Percentiles rank a stretch among this genome's conserved stretches.
Evolutionary conservation across 2,113 vertebrate species (phyloP).

Genomic region (Fregetta grallaria): DNA sequence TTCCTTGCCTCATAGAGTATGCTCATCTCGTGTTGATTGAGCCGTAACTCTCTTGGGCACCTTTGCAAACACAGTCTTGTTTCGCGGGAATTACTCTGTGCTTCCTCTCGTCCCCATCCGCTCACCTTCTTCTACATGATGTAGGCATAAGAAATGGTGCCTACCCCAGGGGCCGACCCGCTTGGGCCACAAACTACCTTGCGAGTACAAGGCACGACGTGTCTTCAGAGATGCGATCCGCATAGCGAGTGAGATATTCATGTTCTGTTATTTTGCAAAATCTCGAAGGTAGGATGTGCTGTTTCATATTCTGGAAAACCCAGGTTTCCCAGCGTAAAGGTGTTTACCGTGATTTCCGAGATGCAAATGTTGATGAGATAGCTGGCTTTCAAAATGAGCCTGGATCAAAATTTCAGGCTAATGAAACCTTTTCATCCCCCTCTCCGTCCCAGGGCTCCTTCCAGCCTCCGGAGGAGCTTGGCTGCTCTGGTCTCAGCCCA

Average conservation of each 20-base stretch:
- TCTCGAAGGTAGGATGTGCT: not conserved
- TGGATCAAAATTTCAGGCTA: not conserved
- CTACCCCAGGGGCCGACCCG: not conserved
- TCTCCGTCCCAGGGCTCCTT: not conserved
- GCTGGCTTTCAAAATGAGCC: not conserved
- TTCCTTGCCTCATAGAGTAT: slow-evolving; percentile 1
- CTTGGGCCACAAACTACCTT: not conserved
- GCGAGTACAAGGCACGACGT: rapidly evolving
- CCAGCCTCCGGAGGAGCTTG: not conserved
- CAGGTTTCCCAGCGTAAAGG: not conserved
- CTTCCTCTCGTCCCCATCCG: not conserved
- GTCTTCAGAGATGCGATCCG: not conserved
- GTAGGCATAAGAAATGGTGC: not conserved
- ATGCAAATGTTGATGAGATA: not conserved
- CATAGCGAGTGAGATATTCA: rapidly evolving
- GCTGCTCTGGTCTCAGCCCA: not conserved
- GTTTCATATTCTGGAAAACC: not conserved
- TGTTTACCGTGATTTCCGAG: not conserved
- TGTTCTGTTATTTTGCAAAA: not conserved
- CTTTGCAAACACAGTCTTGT: not conserved
- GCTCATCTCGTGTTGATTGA: not conserved
- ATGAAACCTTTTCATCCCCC: not conserved
- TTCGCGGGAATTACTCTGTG: not conserved
- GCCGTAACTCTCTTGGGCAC: not conserved
- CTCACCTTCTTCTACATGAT: not conserved